phyloP scores from a whole-genome alignment of 2,113 vertebrate species.

The Gobiocypris rarus region DNA sequence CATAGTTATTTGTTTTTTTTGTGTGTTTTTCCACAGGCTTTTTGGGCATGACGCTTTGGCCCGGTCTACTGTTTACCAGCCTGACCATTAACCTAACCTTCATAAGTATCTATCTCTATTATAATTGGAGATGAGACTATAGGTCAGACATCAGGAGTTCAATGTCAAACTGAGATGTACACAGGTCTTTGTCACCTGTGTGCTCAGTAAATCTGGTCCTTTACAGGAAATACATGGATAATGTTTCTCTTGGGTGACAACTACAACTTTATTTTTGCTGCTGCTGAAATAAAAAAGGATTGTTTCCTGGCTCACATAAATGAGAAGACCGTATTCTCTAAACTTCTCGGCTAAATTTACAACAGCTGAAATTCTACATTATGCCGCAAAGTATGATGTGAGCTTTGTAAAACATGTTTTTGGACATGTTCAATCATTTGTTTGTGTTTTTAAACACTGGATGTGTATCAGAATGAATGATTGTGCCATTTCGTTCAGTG shows the following conservation, averaged over 20 bases:
- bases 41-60: conserved; percentile 69
- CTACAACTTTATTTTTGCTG: conserved; percentile 27
- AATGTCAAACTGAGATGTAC: conserved; percentile 19
- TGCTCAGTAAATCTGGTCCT: not conserved
- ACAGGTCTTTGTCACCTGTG: conserved; percentile 1
- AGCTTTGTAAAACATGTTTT: conserved; percentile 27
- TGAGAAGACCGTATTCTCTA: not conserved
- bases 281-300: not conserved
- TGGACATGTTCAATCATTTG: not conserved
- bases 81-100: conserved; percentile 86
- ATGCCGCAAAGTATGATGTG: not conserved
- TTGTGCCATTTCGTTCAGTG: conserved; percentile 30
- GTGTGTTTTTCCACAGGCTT: conserved; percentile 70
- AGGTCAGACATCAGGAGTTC: not conserved
- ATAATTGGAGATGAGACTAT: conserved; percentile 75
- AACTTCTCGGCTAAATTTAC: not conserved
- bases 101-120: conserved; percentile 83
- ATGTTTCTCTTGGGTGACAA: not conserved
- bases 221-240: not conserved
- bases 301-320: conserved; percentile 3
- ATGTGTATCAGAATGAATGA: conserved; percentile 32
- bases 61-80: conserved; percentile 83
- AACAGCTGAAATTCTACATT: conserved; percentile 7
- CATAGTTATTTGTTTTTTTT: not conserved
- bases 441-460: conserved; percentile 30